Evolutionary conservation across 1,140 invertebrate species (phyloP), one percentile per base, ranked within the genome.

Genomic region (Popillia japonica): DNA sequence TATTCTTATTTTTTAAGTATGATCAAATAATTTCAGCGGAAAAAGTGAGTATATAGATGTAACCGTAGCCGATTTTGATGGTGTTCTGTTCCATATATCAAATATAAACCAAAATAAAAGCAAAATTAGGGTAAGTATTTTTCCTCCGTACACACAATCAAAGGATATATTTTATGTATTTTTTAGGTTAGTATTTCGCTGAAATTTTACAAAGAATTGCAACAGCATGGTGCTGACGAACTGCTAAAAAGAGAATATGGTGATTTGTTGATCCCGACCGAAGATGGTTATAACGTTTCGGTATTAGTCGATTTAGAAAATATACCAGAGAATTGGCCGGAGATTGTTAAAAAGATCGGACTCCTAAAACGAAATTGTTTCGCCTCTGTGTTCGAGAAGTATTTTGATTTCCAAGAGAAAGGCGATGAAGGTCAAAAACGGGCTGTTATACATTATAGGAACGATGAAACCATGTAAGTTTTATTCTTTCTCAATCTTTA

Each of bases 301-400:
- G 88, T 99, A 81, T 87, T 98, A 83, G 93, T 98, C 88, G 96
- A 99, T 88, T 89, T 99, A 88, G 96, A 98, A 84, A 95, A 95
- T 86, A 92, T 99, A 83, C 96, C 97, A 9, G 89, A 92, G 42
- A 92, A 99, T 87, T 97, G 95, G 93, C 94, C 97, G 86, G 90
- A 92, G 80, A 86, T 96, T 82, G 93, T 98, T 76, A 95, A 96
- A 86, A 98, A 97, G 90, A 95, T 98, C 81, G 96, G 96, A 27
- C 90, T 99, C 27, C 88, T 99, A 55, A 99, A 99, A 88, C 92
- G 98, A 83, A 98, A 99, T 88, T 99, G 98, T 89, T 99, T 99
- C 89, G 98, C 98, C 17, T 99, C 98, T 55, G 98, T 99, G 42
- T 99, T 99, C 90, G 97, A 99, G 88, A 99, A 99, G 85, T 99